A percentile compares a stretch with the other conserved stretches of the same genome.
Evolutionary conservation across 2,888 invertebrate species (phyloP).

Genomic region (Malacosoma neustria): DNA sequence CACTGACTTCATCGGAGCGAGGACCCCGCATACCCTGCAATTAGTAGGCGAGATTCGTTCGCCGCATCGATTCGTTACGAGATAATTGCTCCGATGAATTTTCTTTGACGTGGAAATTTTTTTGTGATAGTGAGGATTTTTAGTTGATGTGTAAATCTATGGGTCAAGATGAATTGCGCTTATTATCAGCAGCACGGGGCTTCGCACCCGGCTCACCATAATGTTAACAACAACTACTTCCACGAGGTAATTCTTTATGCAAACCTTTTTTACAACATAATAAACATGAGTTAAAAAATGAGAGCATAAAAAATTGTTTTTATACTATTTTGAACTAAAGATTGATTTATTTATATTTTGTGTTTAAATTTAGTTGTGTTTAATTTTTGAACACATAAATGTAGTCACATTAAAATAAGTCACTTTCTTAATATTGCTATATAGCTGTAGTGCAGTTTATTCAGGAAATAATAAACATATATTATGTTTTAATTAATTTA

Average conservation of each 20-base stretch:
- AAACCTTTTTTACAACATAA: conserved; percentile 3
- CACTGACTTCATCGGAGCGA: conserved; percentile 36
- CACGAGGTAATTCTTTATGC: conserved; percentile 52
- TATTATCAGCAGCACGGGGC: conserved; percentile 66
- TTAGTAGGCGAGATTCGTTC: conserved; percentile 73
- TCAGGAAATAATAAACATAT: background rate
- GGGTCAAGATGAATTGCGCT: conserved; percentile 65
- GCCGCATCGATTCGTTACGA: conserved; percentile 72
- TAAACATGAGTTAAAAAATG: no score
- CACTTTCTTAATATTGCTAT: no score
- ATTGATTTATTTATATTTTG: no score
- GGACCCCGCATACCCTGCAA: conserved; percentile 69
- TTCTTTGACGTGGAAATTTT: conserved; percentile 46
- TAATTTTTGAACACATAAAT: no score
- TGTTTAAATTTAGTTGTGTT: no score
- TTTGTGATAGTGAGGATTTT: conserved; percentile 30
- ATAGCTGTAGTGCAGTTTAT: background rate
- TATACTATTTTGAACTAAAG: no score
- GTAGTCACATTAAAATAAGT: no score
- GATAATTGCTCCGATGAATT: conserved; percentile 63
- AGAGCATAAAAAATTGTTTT: no score
- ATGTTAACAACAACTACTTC: conserved; percentile 60
- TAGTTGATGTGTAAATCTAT: conserved; percentile 32
- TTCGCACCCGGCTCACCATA: conserved; percentile 54
- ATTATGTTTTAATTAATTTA: background rate